Conservation (phyloP, 1,140 invertebrate genomes). For the Tetraneura akinire region DNA sequence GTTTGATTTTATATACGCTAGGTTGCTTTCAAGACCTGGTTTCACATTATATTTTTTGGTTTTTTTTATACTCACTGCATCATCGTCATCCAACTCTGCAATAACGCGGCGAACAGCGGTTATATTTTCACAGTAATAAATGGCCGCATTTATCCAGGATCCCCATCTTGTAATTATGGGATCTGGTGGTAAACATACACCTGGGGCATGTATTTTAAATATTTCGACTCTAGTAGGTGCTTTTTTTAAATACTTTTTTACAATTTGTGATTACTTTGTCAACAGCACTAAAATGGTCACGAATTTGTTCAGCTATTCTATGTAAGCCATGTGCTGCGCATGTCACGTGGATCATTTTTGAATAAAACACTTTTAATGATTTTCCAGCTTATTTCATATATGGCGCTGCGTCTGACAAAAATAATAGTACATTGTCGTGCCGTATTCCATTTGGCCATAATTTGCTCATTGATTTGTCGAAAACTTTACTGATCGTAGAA, state of each 20-base stretch:
- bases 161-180: slow-evolving; percentile 54
- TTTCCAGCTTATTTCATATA: slow-evolving; percentile 56
- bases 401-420: slow-evolving; percentile 55
- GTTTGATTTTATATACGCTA: not conserved
- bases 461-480: slow-evolving; percentile 12
- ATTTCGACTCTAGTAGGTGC: slow-evolving; percentile 55
- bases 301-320: slow-evolving; percentile 57
- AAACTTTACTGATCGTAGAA: slow-evolving; percentile 17
- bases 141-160: slow-evolving; percentile 55
- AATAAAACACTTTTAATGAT: slow-evolving; percentile 53
- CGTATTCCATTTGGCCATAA: slow-evolving; percentile 38
- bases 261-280: slow-evolving; percentile 54
- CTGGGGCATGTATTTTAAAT: slow-evolving; percentile 57
- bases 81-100: not conserved
- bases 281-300: slow-evolving; percentile 56
- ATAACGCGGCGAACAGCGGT: not conserved
- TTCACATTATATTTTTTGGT: too few species aligned
- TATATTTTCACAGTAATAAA: slow-evolving; percentile 57
- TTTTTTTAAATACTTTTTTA: slow-evolving; percentile 57
- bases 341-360: not conserved
- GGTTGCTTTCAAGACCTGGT: too few species aligned
- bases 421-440: slow-evolving; percentile 54
- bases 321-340: slow-evolving; percentile 56
- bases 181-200: slow-evolving; percentile 58
- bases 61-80: not conserved